phyloP scores from a whole-genome alignment of 1,140 invertebrate species.

The Pollicipes pollicipes region DNA sequence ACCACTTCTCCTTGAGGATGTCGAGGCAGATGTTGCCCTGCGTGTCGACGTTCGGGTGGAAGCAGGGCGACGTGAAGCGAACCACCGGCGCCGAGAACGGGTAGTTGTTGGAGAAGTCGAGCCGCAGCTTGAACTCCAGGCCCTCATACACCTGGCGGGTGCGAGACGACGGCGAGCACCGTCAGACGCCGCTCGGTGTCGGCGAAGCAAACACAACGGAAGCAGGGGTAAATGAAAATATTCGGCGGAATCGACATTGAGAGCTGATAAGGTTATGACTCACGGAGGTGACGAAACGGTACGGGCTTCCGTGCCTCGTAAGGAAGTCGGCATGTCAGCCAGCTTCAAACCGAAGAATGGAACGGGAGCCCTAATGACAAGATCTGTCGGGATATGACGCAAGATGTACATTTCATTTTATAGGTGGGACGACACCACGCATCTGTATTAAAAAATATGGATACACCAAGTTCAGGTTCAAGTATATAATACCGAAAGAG shows the following conservation, averaged over 20 bases:
- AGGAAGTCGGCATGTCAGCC: neutral
- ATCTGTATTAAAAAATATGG: neutral
- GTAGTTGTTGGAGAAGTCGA: constrained; percentile 87
- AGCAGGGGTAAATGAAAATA: neutral
- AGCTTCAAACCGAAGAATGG: neutral
- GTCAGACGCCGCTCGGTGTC: neutral
- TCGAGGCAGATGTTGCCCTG: constrained; percentile 84
- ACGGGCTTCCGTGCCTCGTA: no score
- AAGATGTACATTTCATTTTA: no score
- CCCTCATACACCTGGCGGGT: constrained; percentile 50
- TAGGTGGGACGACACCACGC: neutral
- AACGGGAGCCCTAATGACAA: neutral
- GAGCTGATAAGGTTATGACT: neutral
- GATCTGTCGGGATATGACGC: neutral
- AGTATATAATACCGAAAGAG: neutral
- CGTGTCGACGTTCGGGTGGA: constrained; percentile 88
- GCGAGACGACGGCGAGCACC: neutral
- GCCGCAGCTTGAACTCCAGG: constrained; percentile 66
- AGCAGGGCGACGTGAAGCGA: constrained; percentile 79
- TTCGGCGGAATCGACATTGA: neutral
- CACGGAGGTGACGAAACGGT: neutral
- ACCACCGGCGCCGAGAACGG: constrained; percentile 82
- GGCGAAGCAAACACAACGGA: neutral
- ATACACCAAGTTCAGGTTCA: constrained; percentile 5
- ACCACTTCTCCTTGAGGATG: constrained; percentile 95